Base-by-base conservation (phyloP, 1,140 invertebrate genomes). In the Cheumatopsyche charites region DNA sequence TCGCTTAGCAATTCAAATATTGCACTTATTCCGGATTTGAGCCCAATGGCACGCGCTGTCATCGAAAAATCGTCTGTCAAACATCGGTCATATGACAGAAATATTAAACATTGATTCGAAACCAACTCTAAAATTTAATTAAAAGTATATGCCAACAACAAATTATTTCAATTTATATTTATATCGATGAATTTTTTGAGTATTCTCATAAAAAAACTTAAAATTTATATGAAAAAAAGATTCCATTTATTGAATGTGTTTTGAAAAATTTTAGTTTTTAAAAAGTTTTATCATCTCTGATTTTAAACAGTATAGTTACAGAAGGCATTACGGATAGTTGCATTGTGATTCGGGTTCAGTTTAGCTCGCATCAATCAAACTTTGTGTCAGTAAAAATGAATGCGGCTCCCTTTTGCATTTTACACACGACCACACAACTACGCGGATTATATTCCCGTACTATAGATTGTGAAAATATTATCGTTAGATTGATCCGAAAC, bases 341-440 rank as follows among this genome's bases (percentile, higher is more conserved):
- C 70, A 72, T 75, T 72, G 73, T 74, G 67, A 45, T 72, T 66
- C 42, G 63, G 41, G 63, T 42, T 23, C 23, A 45, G 63, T 47
- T 66, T 42, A 47, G 41, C 17, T 66, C 70, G 67, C 74, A 75
- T 75, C 74, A 75, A 75, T 75, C 74, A 75, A 75, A 75, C 74
- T 75, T 75, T 71, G 63, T 67, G 74, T 75, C 74, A 72, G 26
- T 58, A 58, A 61, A 25, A 58, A n/a, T 70, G 52, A 70, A 70
- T 70, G 36, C 68, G 68, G 68, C 41, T 21, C 63, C 63, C 63
- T 66, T 66, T 63, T 58, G 55, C 13, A 26, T 25, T 58, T 58
- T n/a, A 26, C 23, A 58, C 11, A 58, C 47, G 19, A 47, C 43
- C 43, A 12, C 43, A 12, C 43, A 47, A 47, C 43, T 9, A 58